Conservation (phyloP, 2,888 invertebrate genomes). For the Metallyticus violacea region DNA sequence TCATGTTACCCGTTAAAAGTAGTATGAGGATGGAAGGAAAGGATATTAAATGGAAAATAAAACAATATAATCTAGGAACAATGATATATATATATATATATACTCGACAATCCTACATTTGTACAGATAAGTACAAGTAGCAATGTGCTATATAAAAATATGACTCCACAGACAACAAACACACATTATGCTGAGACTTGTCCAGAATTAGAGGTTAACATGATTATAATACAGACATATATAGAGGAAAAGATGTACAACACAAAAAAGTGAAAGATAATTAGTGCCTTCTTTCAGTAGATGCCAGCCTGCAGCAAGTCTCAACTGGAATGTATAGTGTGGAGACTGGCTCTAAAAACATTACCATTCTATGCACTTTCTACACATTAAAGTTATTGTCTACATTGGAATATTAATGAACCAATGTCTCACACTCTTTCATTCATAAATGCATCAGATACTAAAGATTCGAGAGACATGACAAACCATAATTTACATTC, state of each 20-base stretch:
- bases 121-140: slow-evolving; percentile 18
- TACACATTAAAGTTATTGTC: background rate
- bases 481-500: background rate
- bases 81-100: slow-evolving; percentile 21
- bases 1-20: no score
- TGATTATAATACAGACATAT: background rate
- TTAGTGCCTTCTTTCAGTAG: background rate
- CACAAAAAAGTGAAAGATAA: background rate
- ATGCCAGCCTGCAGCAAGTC: background rate
- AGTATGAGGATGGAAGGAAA: background rate
- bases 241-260: background rate
- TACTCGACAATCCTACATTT: slow-evolving; percentile 8
- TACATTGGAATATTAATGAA: background rate
- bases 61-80: slow-evolving; percentile 8
- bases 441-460: background rate
- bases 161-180: slow-evolving; percentile 7
- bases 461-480: background rate
- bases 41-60: background rate
- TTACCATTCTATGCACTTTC: background rate
- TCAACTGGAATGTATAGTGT: background rate
- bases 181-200: background rate
- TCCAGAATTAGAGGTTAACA: no score
- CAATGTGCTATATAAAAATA: slow-evolving; percentile 25
- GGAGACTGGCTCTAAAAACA: background rate
- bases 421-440: background rate